These are phyloP conservation scores for Micronycteris hirsuta DNA, from an alignment of 2,113 vertebrate species.

Conservation along the genomic window DNA sequence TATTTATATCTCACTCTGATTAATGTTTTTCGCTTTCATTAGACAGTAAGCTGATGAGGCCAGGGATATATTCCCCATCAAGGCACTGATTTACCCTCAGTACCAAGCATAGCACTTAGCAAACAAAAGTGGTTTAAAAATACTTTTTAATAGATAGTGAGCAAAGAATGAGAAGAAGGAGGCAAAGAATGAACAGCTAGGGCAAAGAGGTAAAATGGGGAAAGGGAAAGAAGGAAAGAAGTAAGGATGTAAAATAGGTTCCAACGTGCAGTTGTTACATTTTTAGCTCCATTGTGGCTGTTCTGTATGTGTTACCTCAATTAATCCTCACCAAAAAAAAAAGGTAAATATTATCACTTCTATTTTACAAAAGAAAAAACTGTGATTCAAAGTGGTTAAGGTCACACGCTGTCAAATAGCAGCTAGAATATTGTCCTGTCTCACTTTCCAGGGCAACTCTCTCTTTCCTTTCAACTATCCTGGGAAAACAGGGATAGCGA, in stretches of 20 bases:
- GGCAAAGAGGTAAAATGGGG: not conserved
- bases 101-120: not conserved
- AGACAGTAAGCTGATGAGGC: not conserved
- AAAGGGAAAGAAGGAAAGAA: not conserved
- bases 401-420: not conserved
- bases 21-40: slow-evolving; percentile 10
- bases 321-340: not conserved
- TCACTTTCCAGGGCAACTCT: not conserved
- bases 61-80: not conserved
- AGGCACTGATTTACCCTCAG: not conserved
- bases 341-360: not conserved
- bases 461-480: not conserved
- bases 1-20: not conserved
- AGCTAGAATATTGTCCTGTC: not conserved
- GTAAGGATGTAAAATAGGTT: not conserved
- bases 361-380: not conserved
- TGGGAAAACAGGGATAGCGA: not conserved
- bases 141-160: slow-evolving; percentile 1
- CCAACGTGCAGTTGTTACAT: not conserved
- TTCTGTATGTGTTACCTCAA: not conserved
- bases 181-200: not conserved
- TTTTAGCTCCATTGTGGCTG: not conserved
- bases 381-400: not conserved
- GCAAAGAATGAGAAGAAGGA: not conserved
- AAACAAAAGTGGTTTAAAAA: not conserved